Evolutionary conservation across 2,113 vertebrate genomes (phyloP), one percentile per base, ranked within the genome.

Genomic region (Lethenteron camtschaticum): DNA sequence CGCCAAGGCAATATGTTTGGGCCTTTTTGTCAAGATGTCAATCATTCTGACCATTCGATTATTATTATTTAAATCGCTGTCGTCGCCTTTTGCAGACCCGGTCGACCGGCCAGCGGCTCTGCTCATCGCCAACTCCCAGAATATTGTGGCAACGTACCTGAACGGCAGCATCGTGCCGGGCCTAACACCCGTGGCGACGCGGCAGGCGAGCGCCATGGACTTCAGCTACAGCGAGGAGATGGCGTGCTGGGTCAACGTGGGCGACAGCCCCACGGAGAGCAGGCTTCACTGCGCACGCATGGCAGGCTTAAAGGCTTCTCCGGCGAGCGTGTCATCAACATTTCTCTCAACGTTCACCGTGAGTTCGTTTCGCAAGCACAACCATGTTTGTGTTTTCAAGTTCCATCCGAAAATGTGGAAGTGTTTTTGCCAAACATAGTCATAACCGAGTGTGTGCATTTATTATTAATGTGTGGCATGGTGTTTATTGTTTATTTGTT

Each of bases 201-300:
- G 89, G 77, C 91, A 92, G 80, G 90, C 89, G 59, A 94, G 88
- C 1, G 91, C 91, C 69, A 95, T 97, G 91, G 92, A 97, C 81
- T 97, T 96, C 77, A 83, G 82, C 78, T 97, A 95, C 0, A 74
- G 83, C 0, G 83, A 88, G 2, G 90, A 97, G 78, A 90, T 84
- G 0, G 87, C 95, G 24, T 97, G 92, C 80, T 96, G 92, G 92
- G 86, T 97, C 8, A 85, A 94, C 1, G 85, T 94, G 56, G 92
- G 90, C 9, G 91, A 95, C 78, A 84, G 81, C 0, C 83, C 89
- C 1, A 73, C 85, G 55, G 82, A 87, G 75, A 92, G 88, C 1
- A 74, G 87, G 72, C 84, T 97, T 68, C 92, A 94, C 76, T 97
- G 92, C 2, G 89, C 88, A 80, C 87, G 79, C 74, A 89, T 96